Conservation (phyloP, 2,888 invertebrate genomes). For the Cancer borealis region DNA sequence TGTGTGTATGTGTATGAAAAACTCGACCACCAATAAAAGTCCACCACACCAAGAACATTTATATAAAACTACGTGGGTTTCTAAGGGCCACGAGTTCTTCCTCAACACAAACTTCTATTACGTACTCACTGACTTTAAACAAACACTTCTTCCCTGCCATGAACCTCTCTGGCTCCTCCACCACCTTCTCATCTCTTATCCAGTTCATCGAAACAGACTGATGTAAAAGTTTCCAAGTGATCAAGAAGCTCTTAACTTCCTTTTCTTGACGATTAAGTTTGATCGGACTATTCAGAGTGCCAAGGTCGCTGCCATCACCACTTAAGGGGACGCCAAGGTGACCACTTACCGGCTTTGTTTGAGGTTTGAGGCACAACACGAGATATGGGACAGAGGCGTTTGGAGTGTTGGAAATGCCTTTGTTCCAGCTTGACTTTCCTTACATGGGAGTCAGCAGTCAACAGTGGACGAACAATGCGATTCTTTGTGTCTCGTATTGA, state of each 20-base stretch:
- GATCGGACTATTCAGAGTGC: background rate
- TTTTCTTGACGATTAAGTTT: background rate
- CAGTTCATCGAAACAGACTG: background rate
- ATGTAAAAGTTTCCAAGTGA: background rate
- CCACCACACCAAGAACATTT: too few relatives aligned
- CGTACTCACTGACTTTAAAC: too few relatives aligned
- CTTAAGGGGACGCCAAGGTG: background rate
- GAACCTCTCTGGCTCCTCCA: too few relatives aligned
- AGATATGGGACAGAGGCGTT: background rate
- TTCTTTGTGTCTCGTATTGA: background rate
- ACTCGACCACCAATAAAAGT: too few relatives aligned
- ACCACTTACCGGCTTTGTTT: background rate
- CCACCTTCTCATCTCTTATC: too few relatives aligned
- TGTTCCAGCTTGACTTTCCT: background rate
- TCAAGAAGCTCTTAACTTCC: background rate
- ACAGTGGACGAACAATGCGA: background rate
- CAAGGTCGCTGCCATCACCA: background rate
- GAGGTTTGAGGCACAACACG: background rate
- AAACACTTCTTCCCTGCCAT: too few relatives aligned
- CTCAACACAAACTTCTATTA: too few relatives aligned
- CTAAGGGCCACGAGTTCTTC: too few relatives aligned
- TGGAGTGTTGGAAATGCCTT: background rate
- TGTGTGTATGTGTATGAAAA: background rate
- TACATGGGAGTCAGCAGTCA: background rate
- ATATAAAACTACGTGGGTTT: too few relatives aligned